Conservation (phyloP, 2,888 invertebrate species). For the Hipparchia sbordonii region DNA sequence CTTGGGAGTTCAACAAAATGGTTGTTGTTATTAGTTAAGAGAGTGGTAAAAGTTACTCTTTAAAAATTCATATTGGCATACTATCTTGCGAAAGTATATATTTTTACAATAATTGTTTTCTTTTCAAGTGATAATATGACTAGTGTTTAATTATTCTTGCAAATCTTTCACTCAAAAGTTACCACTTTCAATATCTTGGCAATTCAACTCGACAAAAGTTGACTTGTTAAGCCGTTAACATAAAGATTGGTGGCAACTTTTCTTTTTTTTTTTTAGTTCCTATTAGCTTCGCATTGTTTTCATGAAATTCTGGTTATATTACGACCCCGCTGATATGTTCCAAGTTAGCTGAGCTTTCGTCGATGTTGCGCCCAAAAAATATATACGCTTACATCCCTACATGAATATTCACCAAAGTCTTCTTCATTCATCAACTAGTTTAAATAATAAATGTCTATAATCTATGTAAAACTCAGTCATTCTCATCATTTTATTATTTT, state of each 20-base stretch:
- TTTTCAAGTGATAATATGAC: not conserved
- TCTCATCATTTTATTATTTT: not conserved
- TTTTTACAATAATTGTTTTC: slow-evolving; percentile 1
- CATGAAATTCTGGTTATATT: slow-evolving; percentile 8
- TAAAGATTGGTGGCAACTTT: slow-evolving; percentile 36
- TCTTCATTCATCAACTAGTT: slow-evolving; percentile 7
- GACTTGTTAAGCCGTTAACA: slow-evolving; percentile 19
- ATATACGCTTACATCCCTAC: not conserved
- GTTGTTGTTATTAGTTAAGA: slow-evolving; percentile 29
- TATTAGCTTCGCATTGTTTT: slow-evolving; percentile 13
- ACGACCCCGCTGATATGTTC: slow-evolving; percentile 7
- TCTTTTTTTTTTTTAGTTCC: slow-evolving; percentile 1
- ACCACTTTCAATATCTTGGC: slow-evolving; percentile 36
- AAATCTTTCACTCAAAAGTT: slow-evolving; percentile 18
- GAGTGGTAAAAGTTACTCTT: slow-evolving; percentile 43
- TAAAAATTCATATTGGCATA: slow-evolving; percentile 21
- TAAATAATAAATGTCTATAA: slow-evolving; percentile 16
- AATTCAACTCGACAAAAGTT: slow-evolving; percentile 26
- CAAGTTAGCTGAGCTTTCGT: slow-evolving; percentile 15
- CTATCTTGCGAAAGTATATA: slow-evolving; percentile 1
- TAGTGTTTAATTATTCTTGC: not conserved
- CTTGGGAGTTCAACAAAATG: slow-evolving; percentile 38
- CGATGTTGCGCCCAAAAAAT: slow-evolving; percentile 17
- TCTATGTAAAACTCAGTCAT: slow-evolving; percentile 6
- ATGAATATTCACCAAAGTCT: slow-evolving; percentile 4